Base-by-base conservation (phyloP, 2,888 invertebrate genomes). In the Leptinotarsa haldemani region DNA sequence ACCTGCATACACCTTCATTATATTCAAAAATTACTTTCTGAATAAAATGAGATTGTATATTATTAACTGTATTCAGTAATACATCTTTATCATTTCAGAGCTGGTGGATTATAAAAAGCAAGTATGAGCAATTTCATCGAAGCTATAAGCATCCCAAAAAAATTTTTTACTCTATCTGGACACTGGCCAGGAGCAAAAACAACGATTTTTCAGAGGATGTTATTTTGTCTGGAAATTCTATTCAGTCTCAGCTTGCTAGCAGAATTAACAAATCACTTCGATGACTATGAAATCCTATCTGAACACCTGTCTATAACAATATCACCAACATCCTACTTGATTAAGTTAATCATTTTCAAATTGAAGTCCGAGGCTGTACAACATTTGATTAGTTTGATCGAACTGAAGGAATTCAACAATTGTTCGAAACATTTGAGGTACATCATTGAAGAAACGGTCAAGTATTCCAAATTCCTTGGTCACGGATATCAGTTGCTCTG, bases 271-370 rank as follows among this genome's bases (percentile, higher is more conserved):
- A 66, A 70, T 15, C 61, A 70, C 30, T 13, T 75, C 2, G 50
- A 67, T 20, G 56, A 75, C 52, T 70, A 67, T 25, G 53, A 70
- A 47, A 22, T 52, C 16, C 61, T 75, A 1, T 47, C 30, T 12
- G 75, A 72, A 16, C 69, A 72, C 16, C 50, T 75, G 5, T 53
- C 72, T 7, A 25, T 67, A n/a, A 47, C 25, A 7, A 63, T 72
- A 25, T 61, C 75, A 13, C 72, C 75, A 13, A 68, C 46, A 7
- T 69, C 75, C 7, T 70, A 69, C 47, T 4, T 72, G 4, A 47
- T 72, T 3, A 72, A 72, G 30, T 40, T 69, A 30, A n/a, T 72
- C 13, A 65, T 75, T 1, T 75, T 71, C 64, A 56, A 20, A 13
- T 40, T 65, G 25, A n/a, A 65, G 16, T 65, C 47, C 3, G 2